Base-by-base conservation (phyloP, 2,113 vertebrate species). In the Symphodus melops region DNA sequence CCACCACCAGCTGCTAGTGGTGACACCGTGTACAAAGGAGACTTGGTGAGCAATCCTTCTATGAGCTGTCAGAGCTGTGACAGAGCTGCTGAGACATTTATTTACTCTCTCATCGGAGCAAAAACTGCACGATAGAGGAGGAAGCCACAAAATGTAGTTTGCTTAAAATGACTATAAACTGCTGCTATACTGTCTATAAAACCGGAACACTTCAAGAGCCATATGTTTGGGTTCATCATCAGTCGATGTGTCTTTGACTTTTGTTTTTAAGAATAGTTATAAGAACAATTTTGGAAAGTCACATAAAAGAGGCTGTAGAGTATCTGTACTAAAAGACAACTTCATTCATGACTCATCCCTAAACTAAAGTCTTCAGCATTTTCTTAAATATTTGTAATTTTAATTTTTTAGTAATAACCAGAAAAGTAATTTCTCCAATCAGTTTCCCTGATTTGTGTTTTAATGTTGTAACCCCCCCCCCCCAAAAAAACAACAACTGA, bases 1-100 rank as follows among this genome's bases (percentile, higher is more conserved):
- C 94, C 95, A 96, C 95, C 96, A 95, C 95, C 97, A 98, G 96
- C 97, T 98, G 98, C 97, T 96, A 89, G 94, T 91, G 91, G 94
- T 97, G 95, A 96, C 95, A 96, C 88, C 86, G 44, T 71, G 67
- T 88, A 94, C 92, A 97, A 97, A 96, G n/a, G 95, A 88, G 89
- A 83, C 87, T 90, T 90, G 89, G 90, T 91, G 93, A 88, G 95
- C 92, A 76, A 93, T 93, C 91, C 91, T 85, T 93, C 94, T 93
- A 78, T 93, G 89, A 91, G 94, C 90, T 95, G 95, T 95, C 93
- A 95, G 93, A 89, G 95, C 94, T 94, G 95, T 93, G 95, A 94
- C 94, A 92, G 81, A 51, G 74, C 64, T 60, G 72, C 61, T 17
- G 54, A 79, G 77, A 88, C 80, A 61, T 80, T 90, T 90, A 86